Evolutionary conservation across 2,888 invertebrate genomes (phyloP).

Genomic region (Cantharis nigra): DNA sequence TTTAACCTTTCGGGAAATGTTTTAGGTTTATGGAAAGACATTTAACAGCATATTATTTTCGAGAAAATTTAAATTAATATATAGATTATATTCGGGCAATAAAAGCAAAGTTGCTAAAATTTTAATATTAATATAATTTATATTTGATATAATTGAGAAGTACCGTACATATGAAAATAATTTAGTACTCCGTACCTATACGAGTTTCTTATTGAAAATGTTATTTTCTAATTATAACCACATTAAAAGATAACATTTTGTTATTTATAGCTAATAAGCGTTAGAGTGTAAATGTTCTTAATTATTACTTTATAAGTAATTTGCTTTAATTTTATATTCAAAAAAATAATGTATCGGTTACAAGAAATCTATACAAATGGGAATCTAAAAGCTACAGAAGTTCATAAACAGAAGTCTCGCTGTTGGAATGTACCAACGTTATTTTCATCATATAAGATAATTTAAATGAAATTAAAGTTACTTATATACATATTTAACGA

Average conservation of each 20-base stretch:
- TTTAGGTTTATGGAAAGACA: not conserved
- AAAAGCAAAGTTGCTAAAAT: not conserved
- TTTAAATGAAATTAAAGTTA: not conserved
- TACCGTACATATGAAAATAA: not conserved
- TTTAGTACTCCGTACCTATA: not conserved
- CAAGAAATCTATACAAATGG: not conserved
- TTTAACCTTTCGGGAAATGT: not conserved
- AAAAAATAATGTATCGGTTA: not conserved
- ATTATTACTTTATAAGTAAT: not conserved
- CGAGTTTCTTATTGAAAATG: not conserved
- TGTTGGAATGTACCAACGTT: not conserved
- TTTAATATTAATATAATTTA: not conserved
- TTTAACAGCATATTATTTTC: no score
- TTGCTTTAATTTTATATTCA: not conserved
- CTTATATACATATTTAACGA: not conserved
- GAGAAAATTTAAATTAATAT: no score
- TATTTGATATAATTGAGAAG: not conserved
- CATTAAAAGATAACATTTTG: not conserved
- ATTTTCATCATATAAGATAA: not conserved
- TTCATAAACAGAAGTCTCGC: not conserved
- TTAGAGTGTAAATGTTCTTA: not conserved
- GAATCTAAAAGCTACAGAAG: not conserved
- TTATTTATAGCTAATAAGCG: not conserved
- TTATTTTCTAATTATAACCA: not conserved
- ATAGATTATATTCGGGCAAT: not conserved